Conservation (phyloP, 2,797 vertebrate genomes). For the Poliocrania exsul region DNA sequence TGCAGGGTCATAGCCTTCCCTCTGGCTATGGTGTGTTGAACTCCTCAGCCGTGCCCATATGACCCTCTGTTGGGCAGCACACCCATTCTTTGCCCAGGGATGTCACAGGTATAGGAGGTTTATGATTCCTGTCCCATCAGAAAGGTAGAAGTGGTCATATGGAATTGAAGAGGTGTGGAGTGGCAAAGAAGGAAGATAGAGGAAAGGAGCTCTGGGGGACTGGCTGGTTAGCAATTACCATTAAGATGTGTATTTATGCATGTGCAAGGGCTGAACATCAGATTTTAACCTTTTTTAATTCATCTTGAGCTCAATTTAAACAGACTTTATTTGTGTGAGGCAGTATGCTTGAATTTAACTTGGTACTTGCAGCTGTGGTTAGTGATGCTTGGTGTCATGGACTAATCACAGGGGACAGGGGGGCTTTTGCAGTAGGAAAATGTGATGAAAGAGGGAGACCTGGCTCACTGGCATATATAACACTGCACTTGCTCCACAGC, state of each 20-base stretch:
- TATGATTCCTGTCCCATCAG: background rate
- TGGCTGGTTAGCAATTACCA: background rate
- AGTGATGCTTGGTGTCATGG: background rate
- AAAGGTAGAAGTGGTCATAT: background rate
- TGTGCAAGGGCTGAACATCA: background rate
- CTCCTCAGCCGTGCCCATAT: background rate
- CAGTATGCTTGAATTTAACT: background rate
- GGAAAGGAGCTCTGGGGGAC: background rate
- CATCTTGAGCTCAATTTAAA: background rate
- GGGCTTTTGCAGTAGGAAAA: background rate
- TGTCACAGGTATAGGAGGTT: background rate
- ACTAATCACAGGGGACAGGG: rapidly evolving
- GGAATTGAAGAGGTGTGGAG: background rate
- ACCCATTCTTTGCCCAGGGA: background rate
- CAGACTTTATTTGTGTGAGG: background rate
- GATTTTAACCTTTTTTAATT: background rate
- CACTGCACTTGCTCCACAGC: background rate
- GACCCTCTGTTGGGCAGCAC: background rate
- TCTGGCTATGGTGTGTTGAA: background rate
- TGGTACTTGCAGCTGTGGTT: background rate
- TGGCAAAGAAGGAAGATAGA: background rate
- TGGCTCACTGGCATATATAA: background rate
- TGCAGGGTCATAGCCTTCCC: background rate
- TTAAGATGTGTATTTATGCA: background rate
- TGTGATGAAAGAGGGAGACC: background rate